A percentile compares a stretch with the other conserved stretches of the same genome.
phyloP scores from a whole-genome alignment of 2,797 vertebrate genomes.

The Arnoldichthys spilopterus region DNA sequence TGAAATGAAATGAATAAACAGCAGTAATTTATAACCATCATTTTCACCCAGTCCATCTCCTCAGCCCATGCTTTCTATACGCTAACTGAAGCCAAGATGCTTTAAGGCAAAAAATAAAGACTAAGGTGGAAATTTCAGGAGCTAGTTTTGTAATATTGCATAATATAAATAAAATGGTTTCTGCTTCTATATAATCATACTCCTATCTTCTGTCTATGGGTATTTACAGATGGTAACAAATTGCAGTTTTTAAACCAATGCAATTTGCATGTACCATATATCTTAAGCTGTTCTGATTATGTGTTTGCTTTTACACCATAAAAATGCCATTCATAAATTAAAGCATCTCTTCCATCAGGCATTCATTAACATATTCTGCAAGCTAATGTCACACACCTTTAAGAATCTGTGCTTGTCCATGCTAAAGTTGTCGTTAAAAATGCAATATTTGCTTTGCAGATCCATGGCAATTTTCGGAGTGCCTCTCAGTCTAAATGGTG shows the following conservation, averaged over 20 bases:
- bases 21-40: slow-evolving; percentile 55
- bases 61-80: not conserved
- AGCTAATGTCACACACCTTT: slow-evolving; percentile 56
- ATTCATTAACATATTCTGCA: slow-evolving; percentile 62
- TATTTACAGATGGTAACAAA: slow-evolving; percentile 35
- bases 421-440: slow-evolving; percentile 62
- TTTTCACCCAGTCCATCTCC: slow-evolving; percentile 16
- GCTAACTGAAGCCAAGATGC: slow-evolving; percentile 1
- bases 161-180: not conserved
- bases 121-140: not conserved
- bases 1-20: slow-evolving; percentile 41
- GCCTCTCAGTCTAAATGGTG: slow-evolving; percentile 52
- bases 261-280: slow-evolving; percentile 43
- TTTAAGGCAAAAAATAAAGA: slow-evolving; percentile 16
- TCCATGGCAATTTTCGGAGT: slow-evolving; percentile 63
- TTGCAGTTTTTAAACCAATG: slow-evolving; percentile 39
- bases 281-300: slow-evolving; percentile 52
- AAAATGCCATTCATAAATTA: slow-evolving; percentile 59
- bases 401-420: slow-evolving; percentile 56
- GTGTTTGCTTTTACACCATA: slow-evolving; percentile 60
- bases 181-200: slow-evolving; percentile 1
- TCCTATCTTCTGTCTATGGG: not conserved
- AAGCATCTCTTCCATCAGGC: slow-evolving; percentile 58
- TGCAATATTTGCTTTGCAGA: slow-evolving; percentile 64
- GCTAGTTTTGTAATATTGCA: not conserved